These are phyloP conservation scores for Desoria tigrina DNA, from an alignment of 2,888 invertebrate genomes.

Conservation along the genomic window DNA sequence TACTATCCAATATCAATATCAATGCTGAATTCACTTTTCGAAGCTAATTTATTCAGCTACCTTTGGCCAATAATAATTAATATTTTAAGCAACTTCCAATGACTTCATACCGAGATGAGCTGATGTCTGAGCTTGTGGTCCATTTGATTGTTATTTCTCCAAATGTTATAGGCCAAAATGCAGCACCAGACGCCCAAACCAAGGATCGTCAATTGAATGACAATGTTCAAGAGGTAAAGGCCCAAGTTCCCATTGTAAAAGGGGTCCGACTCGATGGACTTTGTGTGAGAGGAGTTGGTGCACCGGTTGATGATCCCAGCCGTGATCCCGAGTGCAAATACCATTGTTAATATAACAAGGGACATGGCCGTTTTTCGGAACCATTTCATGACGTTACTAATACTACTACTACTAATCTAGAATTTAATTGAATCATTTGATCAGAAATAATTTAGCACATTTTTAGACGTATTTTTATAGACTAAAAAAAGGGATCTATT, in stretches of 20 bases:
- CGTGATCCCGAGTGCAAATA: conserved; percentile 19
- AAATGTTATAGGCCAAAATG: conserved; percentile 33
- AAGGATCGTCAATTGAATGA: conserved; percentile 27
- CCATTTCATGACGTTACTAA: conserved; percentile 48
- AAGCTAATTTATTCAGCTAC: too few relatives aligned
- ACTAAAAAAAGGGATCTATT: too few relatives aligned
- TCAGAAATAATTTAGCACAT: too few relatives aligned
- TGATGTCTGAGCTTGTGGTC: conserved; percentile 29
- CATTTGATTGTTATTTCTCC: conserved; percentile 48
- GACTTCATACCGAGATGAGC: conserved; percentile 23
- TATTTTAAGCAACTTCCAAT: too few relatives aligned
- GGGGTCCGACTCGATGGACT: not conserved
- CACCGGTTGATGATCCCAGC: conserved; percentile 33
- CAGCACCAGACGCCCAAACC: conserved; percentile 23
- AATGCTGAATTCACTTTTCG: too few relatives aligned
- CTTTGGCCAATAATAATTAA: too few relatives aligned
- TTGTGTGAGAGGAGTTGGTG: conserved; percentile 22
- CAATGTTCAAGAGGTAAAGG: conserved; percentile 30
- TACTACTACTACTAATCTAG: too few relatives aligned
- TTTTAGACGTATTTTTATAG: too few relatives aligned
- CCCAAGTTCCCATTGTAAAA: conserved; percentile 35
- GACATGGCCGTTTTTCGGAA: conserved; percentile 38
- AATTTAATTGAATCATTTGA: too few relatives aligned
- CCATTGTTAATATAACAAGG: conserved; percentile 11
- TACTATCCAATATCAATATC: too few relatives aligned